Evolutionary conservation across 1,140 invertebrate species (phyloP), one percentile per base, ranked within the genome.

Genomic region (Tigriopus japonicus): DNA sequence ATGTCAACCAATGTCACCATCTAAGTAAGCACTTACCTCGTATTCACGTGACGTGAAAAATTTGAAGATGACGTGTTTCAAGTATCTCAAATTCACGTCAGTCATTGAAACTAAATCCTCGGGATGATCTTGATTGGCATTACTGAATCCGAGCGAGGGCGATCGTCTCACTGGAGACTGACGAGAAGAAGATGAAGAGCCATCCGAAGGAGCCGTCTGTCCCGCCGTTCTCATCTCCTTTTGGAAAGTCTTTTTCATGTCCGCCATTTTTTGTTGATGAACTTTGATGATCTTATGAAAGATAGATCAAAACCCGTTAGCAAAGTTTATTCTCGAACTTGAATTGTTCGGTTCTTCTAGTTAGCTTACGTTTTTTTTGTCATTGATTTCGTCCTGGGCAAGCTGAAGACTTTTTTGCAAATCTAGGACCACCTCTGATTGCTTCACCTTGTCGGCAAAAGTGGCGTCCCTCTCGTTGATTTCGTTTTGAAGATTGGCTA

Each of bases 61-160:
- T 69, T 91, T 90, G 6, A 94, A 81, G 56, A 94, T 80, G 62
- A 93, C 88, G 72, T 93, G 87, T 69, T 91, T 92, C 56, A 93
- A 75, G 72, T 93, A 92, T 69, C 85, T 82, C 67, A 84, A 81
- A 71, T 87, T 89, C 43, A 89, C 81, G 65, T 87, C 84, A 24
- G 69, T 51, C 56, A 55, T 55, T 19, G 63, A 58, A 15, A 62
- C 59, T 9, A 62, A 61, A 56, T 51, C 61, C 56, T 60, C 52
- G 41, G 65, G 23, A 64, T 56, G 15, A 60, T 64, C 17, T 60
- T 64, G 42, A 65, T 66, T 17, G 60, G 58, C 40, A 62, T 45
- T 19, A 61, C 62, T 49, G 62, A 62, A 19, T 62, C 52, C 40
- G 63, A 59, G n/a, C 63, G 51, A 13, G 6, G 43, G 42, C 5